These are phyloP conservation scores for Caenorhabditis wallacei DNA, from an alignment of 2,888 invertebrate genomes.

Conservation along the genomic window DNA sequence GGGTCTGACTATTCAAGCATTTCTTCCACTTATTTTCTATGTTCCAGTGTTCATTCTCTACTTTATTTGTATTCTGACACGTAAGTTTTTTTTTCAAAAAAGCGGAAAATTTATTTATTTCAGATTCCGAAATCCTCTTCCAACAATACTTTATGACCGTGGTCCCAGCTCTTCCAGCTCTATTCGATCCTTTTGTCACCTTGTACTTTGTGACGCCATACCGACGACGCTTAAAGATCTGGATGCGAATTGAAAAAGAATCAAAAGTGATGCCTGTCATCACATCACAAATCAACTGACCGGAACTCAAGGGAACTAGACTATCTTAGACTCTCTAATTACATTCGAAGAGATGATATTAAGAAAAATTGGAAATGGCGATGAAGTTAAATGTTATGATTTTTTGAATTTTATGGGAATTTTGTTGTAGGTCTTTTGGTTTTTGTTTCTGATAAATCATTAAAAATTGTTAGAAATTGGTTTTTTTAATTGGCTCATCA, in stretches of 20 bases:
- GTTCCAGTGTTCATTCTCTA: conserved; percentile 34
- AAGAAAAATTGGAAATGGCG: not conserved
- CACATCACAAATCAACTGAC: conserved; percentile 31
- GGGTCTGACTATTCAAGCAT: conserved; percentile 54
- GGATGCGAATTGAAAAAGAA: conserved; percentile 38
- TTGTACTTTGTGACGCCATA: conserved; percentile 54
- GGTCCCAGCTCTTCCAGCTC: conserved; percentile 23
- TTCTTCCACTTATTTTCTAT: conserved; percentile 44
- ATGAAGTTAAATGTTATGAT: not conserved
- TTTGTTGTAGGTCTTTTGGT: too few relatives aligned
- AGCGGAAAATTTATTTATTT: too few relatives aligned
- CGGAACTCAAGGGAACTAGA: not conserved
- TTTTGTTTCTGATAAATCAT: too few relatives aligned
- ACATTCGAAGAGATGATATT: not conserved
- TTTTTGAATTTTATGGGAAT: not conserved
- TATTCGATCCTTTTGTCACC: conserved; percentile 46
- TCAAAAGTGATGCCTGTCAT: conserved; percentile 30
- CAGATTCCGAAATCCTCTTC: conserved; percentile 47
- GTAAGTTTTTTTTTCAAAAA: conserved; percentile 10
- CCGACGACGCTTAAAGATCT: conserved; percentile 32
- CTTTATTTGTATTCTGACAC: conserved; percentile 40
- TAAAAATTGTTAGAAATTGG: too few relatives aligned
- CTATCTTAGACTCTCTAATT: not conserved
- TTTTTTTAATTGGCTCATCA: too few relatives aligned
- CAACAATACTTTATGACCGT: conserved; percentile 53